These are phyloP conservation scores for Pollenia angustigena DNA, from an alignment of 2,888 invertebrate genomes.

Conservation along the genomic window DNA sequence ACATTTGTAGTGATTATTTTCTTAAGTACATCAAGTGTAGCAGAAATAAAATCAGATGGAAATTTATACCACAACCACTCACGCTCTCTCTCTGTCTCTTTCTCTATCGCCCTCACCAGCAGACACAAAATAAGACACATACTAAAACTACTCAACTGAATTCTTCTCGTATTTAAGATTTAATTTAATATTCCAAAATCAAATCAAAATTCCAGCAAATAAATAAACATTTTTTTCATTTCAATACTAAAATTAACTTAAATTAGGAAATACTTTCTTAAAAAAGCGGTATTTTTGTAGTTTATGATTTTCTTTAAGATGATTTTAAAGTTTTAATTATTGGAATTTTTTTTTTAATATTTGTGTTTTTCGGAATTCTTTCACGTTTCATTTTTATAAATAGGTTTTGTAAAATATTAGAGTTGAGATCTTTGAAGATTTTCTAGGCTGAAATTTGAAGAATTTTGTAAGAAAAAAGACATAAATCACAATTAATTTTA, in stretches of 20 bases:
- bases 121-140: slow-evolving; percentile 14
- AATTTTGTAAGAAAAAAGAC: neutral
- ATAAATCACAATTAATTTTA: neutral
- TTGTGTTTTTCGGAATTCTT: slow-evolving; percentile 38
- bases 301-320: neutral
- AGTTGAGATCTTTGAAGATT: neutral
- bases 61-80: slow-evolving; percentile 10
- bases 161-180: slow-evolving; percentile 5
- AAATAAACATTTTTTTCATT: neutral
- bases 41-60: slow-evolving; percentile 50
- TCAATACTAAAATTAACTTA: neutral
- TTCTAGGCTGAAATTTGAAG: neutral
- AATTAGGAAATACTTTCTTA: neutral
- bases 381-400: slow-evolving; percentile 52
- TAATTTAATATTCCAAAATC: slow-evolving; percentile 14
- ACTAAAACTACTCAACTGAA: neutral
- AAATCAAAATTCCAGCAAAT: slow-evolving; percentile 1
- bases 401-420: neutral
- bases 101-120: neutral
- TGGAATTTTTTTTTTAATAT: neutral
- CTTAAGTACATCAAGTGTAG: slow-evolving; percentile 52
- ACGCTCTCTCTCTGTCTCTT: neutral
- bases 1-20: slow-evolving; percentile 71
- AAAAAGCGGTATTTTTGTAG: neutral
- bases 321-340: neutral